Evolutionary conservation across 2,888 invertebrate species (phyloP), one percentile per base, ranked within the genome.

Genomic region (Crossocerus cetratus): DNA sequence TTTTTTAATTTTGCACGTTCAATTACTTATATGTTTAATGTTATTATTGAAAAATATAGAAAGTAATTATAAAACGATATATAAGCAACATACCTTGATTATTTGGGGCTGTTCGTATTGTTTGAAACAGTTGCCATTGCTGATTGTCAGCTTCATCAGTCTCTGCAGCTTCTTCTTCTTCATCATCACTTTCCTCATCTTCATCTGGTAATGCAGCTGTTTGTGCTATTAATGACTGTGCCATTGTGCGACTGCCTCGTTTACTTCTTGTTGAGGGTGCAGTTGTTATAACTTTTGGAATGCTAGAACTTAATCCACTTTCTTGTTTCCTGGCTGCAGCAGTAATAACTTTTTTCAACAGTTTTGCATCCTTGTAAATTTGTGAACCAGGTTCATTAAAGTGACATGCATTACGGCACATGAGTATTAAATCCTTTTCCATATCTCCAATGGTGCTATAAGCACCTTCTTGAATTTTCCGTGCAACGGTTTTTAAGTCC

Each of bases 361-460:
- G 92, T 87, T 97, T 97, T 0, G 99, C 98, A 91, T 98, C 98
- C 91, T 97, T 98, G 88, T 98, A 99, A 83, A 99, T 98, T 88
- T 96, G 95, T 14, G 98, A 98, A 2, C 98, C 98, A 0, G 99
- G 98, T 87, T 99, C 99, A 89, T 99, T 99, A 88, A 98, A 99
- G 18, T 94, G 92, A 88, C 98, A 98, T 0, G 99, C 99, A 90
- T 99, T 99, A 80, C 96, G 95, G 59, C 96, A 96, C 96, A 99
- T 97, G 64, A 96, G 92, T 78, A 95, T 90, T 49, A 99, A 91
- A 92, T 99, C 99, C 75, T 94, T 94, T 89, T 98, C 98, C 92
- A 99, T 92, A 66, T 98, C 97, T 57, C 92, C 91, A 44, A 99
- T 90, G 76, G 91, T 93, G 0, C 92, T 91, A 88, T 99, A 99